These are phyloP conservation scores for Lepus townsendii DNA, from an alignment of 2,797 vertebrate species.

Conservation along the genomic window DNA sequence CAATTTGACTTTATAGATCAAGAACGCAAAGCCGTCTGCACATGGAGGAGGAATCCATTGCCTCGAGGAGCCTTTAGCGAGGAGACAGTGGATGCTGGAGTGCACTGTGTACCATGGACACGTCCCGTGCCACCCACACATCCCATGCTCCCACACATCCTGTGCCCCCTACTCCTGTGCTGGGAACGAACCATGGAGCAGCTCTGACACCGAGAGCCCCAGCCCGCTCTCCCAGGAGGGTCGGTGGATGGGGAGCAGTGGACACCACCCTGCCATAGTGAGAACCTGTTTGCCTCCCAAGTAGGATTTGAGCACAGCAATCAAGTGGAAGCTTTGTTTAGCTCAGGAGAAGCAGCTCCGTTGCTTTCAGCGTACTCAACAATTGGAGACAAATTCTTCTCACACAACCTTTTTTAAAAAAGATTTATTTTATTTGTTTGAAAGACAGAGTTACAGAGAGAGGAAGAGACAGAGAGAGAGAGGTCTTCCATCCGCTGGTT, in stretches of 20 bases:
- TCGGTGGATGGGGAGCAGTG: background rate
- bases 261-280: background rate
- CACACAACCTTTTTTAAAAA: background rate
- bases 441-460: no score
- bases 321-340: constrained; percentile 4
- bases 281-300: background rate
- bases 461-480: no score
- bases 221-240: background rate
- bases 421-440: no score
- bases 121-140: background rate
- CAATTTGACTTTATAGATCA: background rate
- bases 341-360: background rate
- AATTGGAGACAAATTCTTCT: background rate
- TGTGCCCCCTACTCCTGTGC: no score
- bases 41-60: background rate
- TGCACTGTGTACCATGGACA: accelerated
- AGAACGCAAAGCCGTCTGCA: background rate
- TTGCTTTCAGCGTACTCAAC: background rate
- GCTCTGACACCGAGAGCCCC: background rate
- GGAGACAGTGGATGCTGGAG: background rate
- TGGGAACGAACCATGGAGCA: no score
- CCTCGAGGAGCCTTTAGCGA: no score
- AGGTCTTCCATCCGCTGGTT: no score
- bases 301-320: background rate
- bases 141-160: no score